phyloP scores from a whole-genome alignment of 1,140 invertebrate species.

The Papilio machaon region DNA sequence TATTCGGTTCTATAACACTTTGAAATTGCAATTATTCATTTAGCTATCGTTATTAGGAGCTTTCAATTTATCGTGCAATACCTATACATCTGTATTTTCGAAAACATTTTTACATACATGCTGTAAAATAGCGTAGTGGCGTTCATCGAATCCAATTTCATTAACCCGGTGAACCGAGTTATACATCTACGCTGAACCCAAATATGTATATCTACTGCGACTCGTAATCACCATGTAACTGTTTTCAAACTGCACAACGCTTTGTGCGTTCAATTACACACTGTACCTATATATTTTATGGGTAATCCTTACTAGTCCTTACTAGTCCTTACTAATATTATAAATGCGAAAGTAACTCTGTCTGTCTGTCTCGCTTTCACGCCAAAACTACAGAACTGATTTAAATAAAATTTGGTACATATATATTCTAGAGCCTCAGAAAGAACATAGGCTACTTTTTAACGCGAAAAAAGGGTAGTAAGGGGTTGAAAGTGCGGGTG shows the following conservation, averaged over 20 bases:
- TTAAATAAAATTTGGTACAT: too few relatives aligned
- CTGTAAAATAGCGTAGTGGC: not conserved
- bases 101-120: not conserved
- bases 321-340: too few relatives aligned
- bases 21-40: not conserved
- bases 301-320: not conserved
- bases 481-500: too few relatives aligned
- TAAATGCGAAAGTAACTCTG: too few relatives aligned
- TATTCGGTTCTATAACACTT: not conserved
- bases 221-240: conserved; percentile 18
- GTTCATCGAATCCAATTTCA: conserved; percentile 33
- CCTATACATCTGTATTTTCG: not conserved
- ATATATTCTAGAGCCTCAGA: too few relatives aligned
- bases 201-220: conserved; percentile 7
- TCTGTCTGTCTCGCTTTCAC: too few relatives aligned
- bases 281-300: not conserved
- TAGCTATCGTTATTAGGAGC: not conserved
- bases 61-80: not conserved
- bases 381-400: too few relatives aligned
- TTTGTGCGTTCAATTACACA: not conserved
- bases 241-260: conserved; percentile 6
- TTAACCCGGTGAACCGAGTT: conserved; percentile 30
- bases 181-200: conserved; percentile 17
- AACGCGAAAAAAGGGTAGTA: too few relatives aligned
- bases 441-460: too few relatives aligned